These are phyloP conservation scores for Endotricha flammealis DNA, from an alignment of 2,888 invertebrate genomes.

Conservation along the genomic window DNA sequence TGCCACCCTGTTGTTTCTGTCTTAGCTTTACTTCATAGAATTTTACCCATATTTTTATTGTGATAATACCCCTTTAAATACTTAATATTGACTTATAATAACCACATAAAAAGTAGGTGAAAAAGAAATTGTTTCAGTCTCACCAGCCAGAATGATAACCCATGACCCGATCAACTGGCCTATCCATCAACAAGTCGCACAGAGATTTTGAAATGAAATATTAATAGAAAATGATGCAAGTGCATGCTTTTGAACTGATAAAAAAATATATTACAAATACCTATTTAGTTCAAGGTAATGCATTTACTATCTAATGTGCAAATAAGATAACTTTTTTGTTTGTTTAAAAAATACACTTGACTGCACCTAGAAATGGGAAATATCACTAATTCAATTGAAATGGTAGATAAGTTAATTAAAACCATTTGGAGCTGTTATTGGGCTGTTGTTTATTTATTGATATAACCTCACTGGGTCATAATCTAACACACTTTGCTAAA, in stretches of 20 bases:
- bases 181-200: neutral
- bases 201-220: neutral
- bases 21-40: no score
- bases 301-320: neutral
- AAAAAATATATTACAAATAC: neutral
- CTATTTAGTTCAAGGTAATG: neutral
- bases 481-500: no score
- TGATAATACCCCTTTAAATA: no score
- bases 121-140: no score
- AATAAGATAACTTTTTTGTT: constrained; percentile 15
- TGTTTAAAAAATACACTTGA: neutral
- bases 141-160: no score
- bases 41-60: no score
- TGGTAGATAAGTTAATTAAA: neutral
- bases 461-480: no score
- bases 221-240: neutral
- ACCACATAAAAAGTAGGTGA: no score
- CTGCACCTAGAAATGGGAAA: neutral
- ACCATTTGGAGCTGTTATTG: neutral
- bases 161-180: no score
- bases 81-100: no score
- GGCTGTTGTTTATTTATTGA: no score
- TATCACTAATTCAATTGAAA: neutral
- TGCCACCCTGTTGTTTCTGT: no score
- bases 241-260: neutral